These are phyloP conservation scores for Drosophila sproati DNA, from an alignment of 1,140 invertebrate species.

Conservation along the genomic window DNA sequence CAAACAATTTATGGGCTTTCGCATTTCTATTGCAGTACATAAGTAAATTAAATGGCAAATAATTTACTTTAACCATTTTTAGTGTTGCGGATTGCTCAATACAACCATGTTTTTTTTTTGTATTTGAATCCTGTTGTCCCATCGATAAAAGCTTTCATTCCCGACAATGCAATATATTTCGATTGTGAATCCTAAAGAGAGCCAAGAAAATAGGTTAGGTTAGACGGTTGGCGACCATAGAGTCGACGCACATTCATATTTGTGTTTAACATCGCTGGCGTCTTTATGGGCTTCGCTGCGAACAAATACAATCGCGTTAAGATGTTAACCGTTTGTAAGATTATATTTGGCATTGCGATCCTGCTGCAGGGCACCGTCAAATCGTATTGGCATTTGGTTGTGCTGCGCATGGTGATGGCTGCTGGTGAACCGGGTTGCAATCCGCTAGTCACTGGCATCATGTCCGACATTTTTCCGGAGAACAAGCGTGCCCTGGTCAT, in stretches of 20 bases:
- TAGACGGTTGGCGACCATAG: no score
- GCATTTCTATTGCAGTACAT: no score
- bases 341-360: conserved; percentile 93
- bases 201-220: no score
- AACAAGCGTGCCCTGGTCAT: conserved; percentile 93
- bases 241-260: conserved; percentile 94
- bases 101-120: no score
- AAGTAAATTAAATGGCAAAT: no score
- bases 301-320: conserved; percentile 92
- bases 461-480: conserved; percentile 94
- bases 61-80: no score
- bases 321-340: conserved; percentile 90
- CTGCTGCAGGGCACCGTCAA: conserved; percentile 92
- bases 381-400: conserved; percentile 95
- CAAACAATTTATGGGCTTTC: no score
- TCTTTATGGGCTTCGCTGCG: conserved; percentile 93
- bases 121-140: no score
- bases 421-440: conserved; percentile 95
- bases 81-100: no score
- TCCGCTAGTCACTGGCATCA: conserved; percentile 92
- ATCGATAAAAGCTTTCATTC: no score
- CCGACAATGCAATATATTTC: no score
- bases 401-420: conserved; percentile 94
- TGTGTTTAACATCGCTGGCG: conserved; percentile 94
- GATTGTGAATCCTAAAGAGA: no score